These are phyloP conservation scores for Drosophila anomelani DNA, from an alignment of 2,888 invertebrate genomes.

Conservation along the genomic window DNA sequence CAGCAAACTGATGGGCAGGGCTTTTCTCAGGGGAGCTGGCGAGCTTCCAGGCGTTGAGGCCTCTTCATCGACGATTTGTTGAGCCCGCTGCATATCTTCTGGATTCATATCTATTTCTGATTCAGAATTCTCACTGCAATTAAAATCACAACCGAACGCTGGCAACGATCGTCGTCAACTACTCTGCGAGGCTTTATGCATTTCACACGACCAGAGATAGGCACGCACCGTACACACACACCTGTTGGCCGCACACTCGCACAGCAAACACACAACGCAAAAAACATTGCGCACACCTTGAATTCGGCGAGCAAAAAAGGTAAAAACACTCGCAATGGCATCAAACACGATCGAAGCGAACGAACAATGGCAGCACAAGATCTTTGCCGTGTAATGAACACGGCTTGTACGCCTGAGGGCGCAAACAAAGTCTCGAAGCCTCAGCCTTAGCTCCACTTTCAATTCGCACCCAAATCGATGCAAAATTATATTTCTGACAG, in stretches of 20 bases:
- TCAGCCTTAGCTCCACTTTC: slow-evolving; percentile 56
- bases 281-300: slow-evolving; percentile 66
- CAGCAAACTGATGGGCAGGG: slow-evolving; percentile 37
- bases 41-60: slow-evolving; percentile 33
- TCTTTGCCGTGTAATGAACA: slow-evolving; percentile 58
- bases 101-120: slow-evolving; percentile 58
- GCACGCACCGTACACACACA: slow-evolving; percentile 61
- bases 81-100: slow-evolving; percentile 60
- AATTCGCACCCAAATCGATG: slow-evolving; percentile 45
- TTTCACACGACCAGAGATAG: slow-evolving; percentile 76
- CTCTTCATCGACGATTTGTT: slow-evolving; percentile 49
- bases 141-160: slow-evolving; percentile 65
- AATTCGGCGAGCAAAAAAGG: slow-evolving; percentile 70
- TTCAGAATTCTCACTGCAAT: slow-evolving; percentile 22
- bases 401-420: slow-evolving; percentile 64
- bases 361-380: slow-evolving; percentile 60
- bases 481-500: slow-evolving; percentile 48
- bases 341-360: slow-evolving; percentile 43
- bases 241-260: slow-evolving; percentile 54
- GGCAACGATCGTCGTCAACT: slow-evolving; percentile 59
- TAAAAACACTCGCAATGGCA: slow-evolving; percentile 44
- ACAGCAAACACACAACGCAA: slow-evolving; percentile 8
- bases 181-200: slow-evolving; percentile 71
- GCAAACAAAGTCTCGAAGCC: slow-evolving; percentile 20
- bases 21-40: slow-evolving; percentile 45